A percentile compares a stretch with the other conserved stretches of the same genome.
phyloP scores from a whole-genome alignment of 1,140 invertebrate genomes.

The Lutraria rhynchaena region DNA sequence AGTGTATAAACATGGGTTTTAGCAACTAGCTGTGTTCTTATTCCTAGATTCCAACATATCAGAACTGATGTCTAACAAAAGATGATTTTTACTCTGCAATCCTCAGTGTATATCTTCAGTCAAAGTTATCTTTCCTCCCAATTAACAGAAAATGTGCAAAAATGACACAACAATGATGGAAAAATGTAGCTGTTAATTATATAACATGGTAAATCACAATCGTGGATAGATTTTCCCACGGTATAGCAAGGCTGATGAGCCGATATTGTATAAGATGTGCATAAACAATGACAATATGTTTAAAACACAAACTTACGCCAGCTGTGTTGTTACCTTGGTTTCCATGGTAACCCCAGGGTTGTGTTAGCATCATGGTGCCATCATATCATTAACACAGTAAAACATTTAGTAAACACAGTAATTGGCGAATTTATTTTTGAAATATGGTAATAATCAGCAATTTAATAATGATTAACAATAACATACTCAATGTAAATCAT shows the following conservation, averaged over 20 bases:
- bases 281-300: conserved; percentile 63
- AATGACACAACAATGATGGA: conserved; percentile 48
- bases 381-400: conserved; percentile 19
- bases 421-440: neutral
- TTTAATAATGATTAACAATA: no score
- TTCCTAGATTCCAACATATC: no score
- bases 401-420: neutral
- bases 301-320: conserved; percentile 53
- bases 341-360: conserved; percentile 41
- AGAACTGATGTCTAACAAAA: no score
- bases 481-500: no score
- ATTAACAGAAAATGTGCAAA: conserved; percentile 58
- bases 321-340: conserved; percentile 41
- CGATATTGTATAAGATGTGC: conserved; percentile 53
- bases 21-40: no score
- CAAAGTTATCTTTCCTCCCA: conserved; percentile 24
- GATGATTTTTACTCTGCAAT: no score
- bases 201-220: conserved; percentile 18
- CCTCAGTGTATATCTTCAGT: neutral
- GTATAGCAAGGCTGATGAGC: conserved; percentile 9
- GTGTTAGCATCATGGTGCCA: conserved; percentile 10
- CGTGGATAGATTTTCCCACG: conserved; percentile 47
- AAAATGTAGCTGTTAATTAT: conserved; percentile 51
- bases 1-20: no score
- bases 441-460: no score